Evolutionary conservation across 2,888 invertebrate species (phyloP).

Genomic region (Tineola bisselliella): DNA sequence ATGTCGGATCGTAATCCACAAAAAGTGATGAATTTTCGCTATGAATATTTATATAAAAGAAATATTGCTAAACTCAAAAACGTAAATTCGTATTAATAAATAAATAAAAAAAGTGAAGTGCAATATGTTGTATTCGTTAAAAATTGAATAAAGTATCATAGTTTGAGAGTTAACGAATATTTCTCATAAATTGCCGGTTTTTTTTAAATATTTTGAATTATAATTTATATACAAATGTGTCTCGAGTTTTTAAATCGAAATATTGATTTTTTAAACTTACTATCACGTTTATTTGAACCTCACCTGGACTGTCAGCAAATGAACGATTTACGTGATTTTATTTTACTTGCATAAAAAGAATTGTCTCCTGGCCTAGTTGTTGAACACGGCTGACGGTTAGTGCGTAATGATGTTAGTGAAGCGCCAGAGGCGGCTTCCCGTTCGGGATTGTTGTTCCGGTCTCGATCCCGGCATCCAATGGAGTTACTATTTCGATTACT

Average conservation of each 20-base stretch:
- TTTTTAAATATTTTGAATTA: too few species aligned
- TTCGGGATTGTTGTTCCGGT: constrained; percentile 47
- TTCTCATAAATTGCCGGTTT: too few species aligned
- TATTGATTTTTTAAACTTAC: too few species aligned
- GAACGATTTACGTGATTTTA: too few species aligned
- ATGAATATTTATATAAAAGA: not conserved
- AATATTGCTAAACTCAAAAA: not conserved
- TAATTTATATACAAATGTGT: too few species aligned
- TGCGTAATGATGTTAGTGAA: constrained; percentile 13
- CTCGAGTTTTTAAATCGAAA: too few species aligned
- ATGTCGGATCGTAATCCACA: not conserved
- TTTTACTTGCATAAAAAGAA: too few species aligned
- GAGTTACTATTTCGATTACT: not conserved
- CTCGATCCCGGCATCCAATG: constrained; percentile 19
- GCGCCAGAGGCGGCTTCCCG: constrained; percentile 30
- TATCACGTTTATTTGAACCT: too few species aligned
- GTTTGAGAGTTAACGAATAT: not conserved
- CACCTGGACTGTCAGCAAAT: too few species aligned
- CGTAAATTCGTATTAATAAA: not conserved
- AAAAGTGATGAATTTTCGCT: not conserved
- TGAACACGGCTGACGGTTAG: not conserved
- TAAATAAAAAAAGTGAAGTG: not conserved
- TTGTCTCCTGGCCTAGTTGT: not conserved
- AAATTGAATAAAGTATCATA: not conserved
- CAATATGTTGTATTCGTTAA: not conserved